A percentile compares a stretch with the other conserved stretches of the same genome.
phyloP scores from a whole-genome alignment of 2,113 vertebrate genomes.

The Tenebrosternarchus preto region DNA sequence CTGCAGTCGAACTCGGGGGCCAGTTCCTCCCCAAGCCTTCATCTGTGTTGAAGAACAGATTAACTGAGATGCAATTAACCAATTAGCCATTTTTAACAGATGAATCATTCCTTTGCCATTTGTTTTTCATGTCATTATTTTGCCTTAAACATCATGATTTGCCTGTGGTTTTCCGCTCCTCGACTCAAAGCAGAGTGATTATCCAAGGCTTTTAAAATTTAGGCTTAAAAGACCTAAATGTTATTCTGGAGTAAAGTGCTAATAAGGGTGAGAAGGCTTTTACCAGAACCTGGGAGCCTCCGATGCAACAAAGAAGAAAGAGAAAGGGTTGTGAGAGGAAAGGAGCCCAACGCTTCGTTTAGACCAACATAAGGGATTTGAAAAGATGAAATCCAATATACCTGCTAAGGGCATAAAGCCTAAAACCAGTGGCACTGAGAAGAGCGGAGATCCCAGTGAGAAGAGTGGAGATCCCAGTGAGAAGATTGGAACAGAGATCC shows the following conservation, averaged over 20 bases:
- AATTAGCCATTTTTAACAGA: slow-evolving; percentile 6
- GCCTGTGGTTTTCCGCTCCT: background rate
- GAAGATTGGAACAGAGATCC: too few species aligned
- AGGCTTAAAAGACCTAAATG: background rate
- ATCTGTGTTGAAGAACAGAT: slow-evolving; percentile 4
- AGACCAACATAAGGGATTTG: slow-evolving; percentile 13
- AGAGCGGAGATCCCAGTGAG: background rate
- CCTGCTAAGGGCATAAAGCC: background rate
- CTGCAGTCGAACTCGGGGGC: background rate
- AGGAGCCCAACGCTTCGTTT: background rate
- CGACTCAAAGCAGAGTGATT: background rate
- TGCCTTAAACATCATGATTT: background rate
- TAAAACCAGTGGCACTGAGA: slow-evolving; percentile 19
- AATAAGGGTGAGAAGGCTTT: background rate
- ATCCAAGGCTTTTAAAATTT: background rate
- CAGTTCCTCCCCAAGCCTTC: background rate
- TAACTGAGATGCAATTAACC: slow-evolving; percentile 4
- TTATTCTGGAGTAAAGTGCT: background rate
- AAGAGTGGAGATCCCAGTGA: too few species aligned
- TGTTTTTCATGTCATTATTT: slow-evolving; percentile 10
- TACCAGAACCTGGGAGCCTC: background rate
- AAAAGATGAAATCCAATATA: slow-evolving; percentile 39
- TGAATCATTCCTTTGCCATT: background rate
- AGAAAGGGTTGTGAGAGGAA: background rate
- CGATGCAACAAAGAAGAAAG: background rate